Evolutionary conservation across 2,113 vertebrate species (phyloP).

Genomic region (Dicrurus megarhynchus): DNA sequence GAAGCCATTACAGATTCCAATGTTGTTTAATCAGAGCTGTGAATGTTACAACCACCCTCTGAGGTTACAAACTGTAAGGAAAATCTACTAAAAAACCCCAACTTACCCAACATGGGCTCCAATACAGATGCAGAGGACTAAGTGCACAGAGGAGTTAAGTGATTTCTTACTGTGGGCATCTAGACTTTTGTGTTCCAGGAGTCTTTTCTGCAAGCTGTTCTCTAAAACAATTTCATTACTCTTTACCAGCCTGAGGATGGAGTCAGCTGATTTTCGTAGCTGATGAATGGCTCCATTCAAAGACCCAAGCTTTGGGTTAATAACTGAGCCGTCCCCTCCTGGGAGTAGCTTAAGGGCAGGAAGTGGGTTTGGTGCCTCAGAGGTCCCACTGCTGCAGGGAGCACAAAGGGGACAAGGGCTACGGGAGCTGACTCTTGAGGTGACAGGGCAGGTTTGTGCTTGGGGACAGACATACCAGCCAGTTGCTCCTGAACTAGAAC

Average conservation of each 20-base stretch:
- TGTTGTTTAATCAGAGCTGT: background rate
- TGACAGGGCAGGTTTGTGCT: background rate
- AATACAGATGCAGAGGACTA: background rate
- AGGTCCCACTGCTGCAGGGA: background rate
- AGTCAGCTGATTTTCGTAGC: constrained; percentile 85
- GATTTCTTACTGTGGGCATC: background rate
- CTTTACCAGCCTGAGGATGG: constrained; percentile 79
- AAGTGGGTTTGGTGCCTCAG: background rate
- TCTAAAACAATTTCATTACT: constrained; percentile 76
- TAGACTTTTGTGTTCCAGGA: background rate
- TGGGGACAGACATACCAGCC: background rate
- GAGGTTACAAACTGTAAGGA: background rate
- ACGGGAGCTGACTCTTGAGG: background rate
- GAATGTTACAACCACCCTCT: background rate
- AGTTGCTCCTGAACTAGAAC: background rate
- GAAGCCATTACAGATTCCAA: background rate
- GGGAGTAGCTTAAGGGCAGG: background rate
- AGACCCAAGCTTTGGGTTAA: constrained; percentile 81
- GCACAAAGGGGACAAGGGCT: background rate
- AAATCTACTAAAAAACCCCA: background rate
- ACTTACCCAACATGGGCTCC: background rate
- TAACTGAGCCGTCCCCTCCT: constrained; percentile 72
- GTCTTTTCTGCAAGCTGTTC: background rate
- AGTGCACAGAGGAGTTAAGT: background rate
- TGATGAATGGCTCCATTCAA: constrained; percentile 82